These are phyloP conservation scores for Acanthis flammea DNA, from an alignment of 2,797 vertebrate genomes.

Conservation along the genomic window DNA sequence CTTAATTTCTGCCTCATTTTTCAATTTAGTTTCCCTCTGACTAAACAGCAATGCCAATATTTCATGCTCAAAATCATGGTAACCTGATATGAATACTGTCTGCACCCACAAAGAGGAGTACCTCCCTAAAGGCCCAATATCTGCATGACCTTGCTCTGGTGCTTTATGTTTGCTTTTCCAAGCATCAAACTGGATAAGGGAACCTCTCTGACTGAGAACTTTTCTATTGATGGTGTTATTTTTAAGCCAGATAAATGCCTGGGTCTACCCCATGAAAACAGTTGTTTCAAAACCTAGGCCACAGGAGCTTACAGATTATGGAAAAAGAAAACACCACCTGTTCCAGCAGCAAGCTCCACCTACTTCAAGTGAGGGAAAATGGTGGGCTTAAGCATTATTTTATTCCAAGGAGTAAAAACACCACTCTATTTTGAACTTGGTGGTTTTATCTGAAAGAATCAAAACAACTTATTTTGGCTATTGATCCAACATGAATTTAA, in stretches of 20 bases:
- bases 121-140: not conserved
- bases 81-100: not conserved
- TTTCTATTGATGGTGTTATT: not conserved
- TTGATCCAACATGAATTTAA: not conserved
- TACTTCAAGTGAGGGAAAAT: not conserved
- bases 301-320: not conserved
- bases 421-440: not conserved
- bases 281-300: not conserved
- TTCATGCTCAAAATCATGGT: not conserved
- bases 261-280: not conserved
- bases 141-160: not conserved
- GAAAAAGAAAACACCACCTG: not conserved
- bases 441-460: not conserved
- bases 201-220: not conserved
- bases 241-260: not conserved
- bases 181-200: fast-evolving
- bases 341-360: not conserved
- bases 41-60: not conserved
- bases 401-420: not conserved
- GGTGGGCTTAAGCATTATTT: not conserved
- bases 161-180: not conserved
- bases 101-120: not conserved
- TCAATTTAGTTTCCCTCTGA: not conserved
- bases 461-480: not conserved
- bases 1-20: not conserved